Percentiles rank a stretch among this genome's conserved stretches.
phyloP scores from a whole-genome alignment of 2,797 vertebrate species.

The Anguilla pacifica region DNA sequence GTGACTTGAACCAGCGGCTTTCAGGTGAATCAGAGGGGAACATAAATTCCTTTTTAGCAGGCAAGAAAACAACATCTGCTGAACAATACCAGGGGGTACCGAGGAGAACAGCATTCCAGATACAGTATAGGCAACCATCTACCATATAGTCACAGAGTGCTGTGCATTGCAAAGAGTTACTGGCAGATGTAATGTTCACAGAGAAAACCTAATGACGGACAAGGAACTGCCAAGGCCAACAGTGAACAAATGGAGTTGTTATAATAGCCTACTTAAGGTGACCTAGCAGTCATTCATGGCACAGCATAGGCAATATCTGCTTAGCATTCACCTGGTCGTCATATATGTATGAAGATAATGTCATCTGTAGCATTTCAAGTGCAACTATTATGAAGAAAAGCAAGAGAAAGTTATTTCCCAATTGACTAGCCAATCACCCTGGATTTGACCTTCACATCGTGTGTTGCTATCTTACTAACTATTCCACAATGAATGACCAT shows the following conservation, averaged over 20 bases:
- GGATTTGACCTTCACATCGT: too few species aligned
- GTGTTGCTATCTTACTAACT: too few species aligned
- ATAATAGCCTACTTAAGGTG: too few species aligned
- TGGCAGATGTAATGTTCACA: not conserved
- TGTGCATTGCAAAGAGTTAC: not conserved
- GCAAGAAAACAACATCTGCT: not conserved
- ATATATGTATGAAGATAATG: too few species aligned
- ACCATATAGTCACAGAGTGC: not conserved
- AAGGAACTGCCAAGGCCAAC: not conserved
- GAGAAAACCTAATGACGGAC: not conserved
- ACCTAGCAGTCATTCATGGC: too few species aligned
- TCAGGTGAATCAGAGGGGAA: not conserved
- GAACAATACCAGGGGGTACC: not conserved
- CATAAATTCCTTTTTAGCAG: not conserved
- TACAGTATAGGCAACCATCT: not conserved
- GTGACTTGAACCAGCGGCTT: not conserved
- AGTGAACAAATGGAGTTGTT: not conserved
- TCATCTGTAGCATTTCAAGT: too few species aligned
- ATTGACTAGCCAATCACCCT: too few species aligned
- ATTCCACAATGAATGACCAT: too few species aligned
- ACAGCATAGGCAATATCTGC: too few species aligned
- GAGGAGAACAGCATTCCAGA: not conserved
- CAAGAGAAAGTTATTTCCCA: too few species aligned
- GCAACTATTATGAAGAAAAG: too few species aligned
- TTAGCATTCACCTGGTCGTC: too few species aligned